Evolutionary conservation across 2,113 vertebrate genomes (phyloP).

Genomic region (Hiodon alosoides): DNA sequence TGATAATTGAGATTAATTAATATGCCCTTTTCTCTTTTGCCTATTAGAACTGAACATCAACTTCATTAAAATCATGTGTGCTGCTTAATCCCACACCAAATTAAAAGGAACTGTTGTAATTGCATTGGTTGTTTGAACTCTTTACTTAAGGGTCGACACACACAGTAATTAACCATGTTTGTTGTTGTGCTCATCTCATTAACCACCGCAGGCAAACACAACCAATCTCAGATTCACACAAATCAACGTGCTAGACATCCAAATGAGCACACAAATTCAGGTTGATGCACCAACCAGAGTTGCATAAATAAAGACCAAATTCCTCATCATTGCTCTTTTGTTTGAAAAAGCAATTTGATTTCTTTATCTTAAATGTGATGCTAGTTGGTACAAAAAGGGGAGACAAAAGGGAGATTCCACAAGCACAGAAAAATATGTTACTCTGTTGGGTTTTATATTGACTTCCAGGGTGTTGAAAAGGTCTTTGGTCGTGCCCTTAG

Average conservation of each 20-base stretch:
- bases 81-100: neutral
- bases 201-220: neutral
- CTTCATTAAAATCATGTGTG: neutral
- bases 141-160: neutral
- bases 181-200: neutral
- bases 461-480: slow-evolving; percentile 92
- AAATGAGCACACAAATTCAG: neutral
- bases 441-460: slow-evolving; percentile 87
- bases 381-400: neutral
- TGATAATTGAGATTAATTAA: neutral
- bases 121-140: neutral
- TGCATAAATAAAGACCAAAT: neutral
- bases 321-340: slow-evolving; percentile 9
- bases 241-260: neutral
- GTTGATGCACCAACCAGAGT: neutral
- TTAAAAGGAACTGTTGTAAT: neutral
- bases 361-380: slow-evolving; percentile 19
- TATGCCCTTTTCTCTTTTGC: neutral
- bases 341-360: slow-evolving; percentile 8
- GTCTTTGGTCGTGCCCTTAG: slow-evolving; percentile 95
- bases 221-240: neutral
- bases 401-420: slow-evolving; percentile 47
- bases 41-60: neutral
- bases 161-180: neutral
- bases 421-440: slow-evolving; percentile 53